These are phyloP conservation scores for Acleris sparsana DNA, from an alignment of 2,888 invertebrate genomes.

Conservation along the genomic window DNA sequence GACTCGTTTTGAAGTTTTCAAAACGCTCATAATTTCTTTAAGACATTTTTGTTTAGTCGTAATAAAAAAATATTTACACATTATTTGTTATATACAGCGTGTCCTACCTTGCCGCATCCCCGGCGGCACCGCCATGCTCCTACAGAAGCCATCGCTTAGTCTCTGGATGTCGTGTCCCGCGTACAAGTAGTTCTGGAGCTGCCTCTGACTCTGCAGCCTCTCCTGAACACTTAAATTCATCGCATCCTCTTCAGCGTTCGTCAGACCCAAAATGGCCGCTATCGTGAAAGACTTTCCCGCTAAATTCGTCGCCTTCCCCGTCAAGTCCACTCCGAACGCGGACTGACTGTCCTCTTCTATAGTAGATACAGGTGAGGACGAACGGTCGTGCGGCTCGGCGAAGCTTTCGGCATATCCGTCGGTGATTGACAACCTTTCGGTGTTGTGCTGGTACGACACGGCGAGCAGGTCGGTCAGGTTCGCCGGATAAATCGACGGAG, in stretches of 20 bases:
- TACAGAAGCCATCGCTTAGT: constrained; percentile 69
- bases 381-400: constrained; percentile 60
- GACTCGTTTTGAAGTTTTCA: too few relatives aligned
- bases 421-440: constrained; percentile 52
- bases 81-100: too few relatives aligned
- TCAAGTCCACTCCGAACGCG: constrained; percentile 72
- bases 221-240: constrained; percentile 84
- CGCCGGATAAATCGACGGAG: constrained; percentile 62
- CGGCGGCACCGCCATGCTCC: constrained; percentile 61
- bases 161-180: constrained; percentile 71
- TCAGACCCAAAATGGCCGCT: constrained; percentile 92
- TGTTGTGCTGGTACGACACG: constrained; percentile 65
- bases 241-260: constrained; percentile 77
- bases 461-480: constrained; percentile 68
- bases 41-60: too few relatives aligned
- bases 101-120: constrained; percentile 67
- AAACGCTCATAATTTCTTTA: too few relatives aligned
- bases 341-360: constrained; percentile 71
- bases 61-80: too few relatives aligned
- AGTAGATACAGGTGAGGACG: constrained; percentile 67
- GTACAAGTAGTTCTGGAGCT: constrained; percentile 71
- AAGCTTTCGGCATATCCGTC: constrained; percentile 52
- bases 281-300: constrained; percentile 92
- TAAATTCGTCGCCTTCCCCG: constrained; percentile 71
- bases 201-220: constrained; percentile 69